Evolutionary conservation across 2,797 vertebrate genomes (phyloP).

Genomic region (Caiman crocodilus): DNA sequence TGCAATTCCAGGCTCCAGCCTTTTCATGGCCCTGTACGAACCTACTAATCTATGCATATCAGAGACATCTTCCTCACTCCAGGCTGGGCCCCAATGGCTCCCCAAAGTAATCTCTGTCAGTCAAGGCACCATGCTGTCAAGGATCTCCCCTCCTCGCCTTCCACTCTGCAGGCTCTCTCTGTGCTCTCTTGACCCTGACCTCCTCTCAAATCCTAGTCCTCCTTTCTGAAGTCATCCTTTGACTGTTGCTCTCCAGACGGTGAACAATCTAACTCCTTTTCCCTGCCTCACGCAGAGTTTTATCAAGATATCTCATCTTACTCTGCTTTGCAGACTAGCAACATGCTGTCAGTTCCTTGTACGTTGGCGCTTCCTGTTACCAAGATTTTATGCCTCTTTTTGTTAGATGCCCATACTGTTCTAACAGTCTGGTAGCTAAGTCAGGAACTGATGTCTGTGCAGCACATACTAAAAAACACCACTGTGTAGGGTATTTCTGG

Average conservation of each 20-base stretch:
- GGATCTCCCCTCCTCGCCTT: not conserved
- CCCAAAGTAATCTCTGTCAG: not conserved
- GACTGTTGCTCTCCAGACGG: not conserved
- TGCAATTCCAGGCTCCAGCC: not conserved
- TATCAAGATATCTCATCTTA: not conserved
- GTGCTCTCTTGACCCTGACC: not conserved
- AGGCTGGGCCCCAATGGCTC: not conserved
- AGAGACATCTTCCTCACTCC: not conserved
- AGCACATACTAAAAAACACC: not conserved
- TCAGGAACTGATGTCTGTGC: not conserved
- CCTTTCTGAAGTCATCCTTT: not conserved
- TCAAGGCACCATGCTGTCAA: not conserved
- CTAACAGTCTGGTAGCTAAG: not conserved
- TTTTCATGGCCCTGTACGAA: not conserved
- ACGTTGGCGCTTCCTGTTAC: not conserved
- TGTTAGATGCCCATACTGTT: not conserved
- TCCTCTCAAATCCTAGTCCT: not conserved
- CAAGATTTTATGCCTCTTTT: not conserved
- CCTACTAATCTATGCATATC: not conserved
- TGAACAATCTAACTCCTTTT: not conserved
- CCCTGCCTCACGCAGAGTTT: not conserved
- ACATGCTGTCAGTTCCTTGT: not conserved
- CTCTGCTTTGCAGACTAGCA: not conserved
- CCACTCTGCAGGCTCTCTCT: not conserved
- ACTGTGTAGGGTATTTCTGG: fast-evolving